Percentiles rank a stretch among this genome's conserved stretches.
These are phyloP conservation scores for Ladona fulva DNA, from an alignment of 1,140 invertebrate genomes.

Conservation along the genomic window DNA sequence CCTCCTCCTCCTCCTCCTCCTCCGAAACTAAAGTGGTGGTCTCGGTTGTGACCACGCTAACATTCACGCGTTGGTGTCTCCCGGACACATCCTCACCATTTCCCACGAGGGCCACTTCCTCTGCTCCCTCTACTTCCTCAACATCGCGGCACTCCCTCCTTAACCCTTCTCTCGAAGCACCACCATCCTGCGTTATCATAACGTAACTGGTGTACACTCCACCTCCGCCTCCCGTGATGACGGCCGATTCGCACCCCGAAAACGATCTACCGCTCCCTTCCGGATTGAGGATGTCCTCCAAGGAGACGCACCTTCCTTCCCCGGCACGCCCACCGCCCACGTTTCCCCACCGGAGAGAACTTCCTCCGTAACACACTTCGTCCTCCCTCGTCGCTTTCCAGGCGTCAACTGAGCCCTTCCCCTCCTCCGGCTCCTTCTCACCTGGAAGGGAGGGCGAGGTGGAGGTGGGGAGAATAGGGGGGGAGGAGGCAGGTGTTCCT, in stretches of 20 bases:
- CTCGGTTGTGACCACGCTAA: background rate
- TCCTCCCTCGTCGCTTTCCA: background rate
- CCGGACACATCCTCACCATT: background rate
- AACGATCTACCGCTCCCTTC: background rate
- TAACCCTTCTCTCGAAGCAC: background rate
- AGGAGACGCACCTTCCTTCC: background rate
- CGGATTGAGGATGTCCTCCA: background rate
- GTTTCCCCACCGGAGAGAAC: background rate
- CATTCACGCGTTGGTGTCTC: conserved; percentile 7
- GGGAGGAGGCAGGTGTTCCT: conserved; percentile 9
- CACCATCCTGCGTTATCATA: conserved; percentile 18
- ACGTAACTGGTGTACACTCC: conserved; percentile 32
- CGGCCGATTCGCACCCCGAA: conserved; percentile 17
- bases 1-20: background rate
- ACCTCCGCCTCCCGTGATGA: conserved; percentile 29
- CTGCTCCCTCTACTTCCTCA: conserved; percentile 20
- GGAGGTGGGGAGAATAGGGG: no score
- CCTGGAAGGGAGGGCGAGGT: background rate
- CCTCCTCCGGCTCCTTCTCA: background rate
- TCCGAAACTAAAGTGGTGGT: background rate
- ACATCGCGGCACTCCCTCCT: conserved; percentile 18
- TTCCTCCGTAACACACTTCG: background rate
- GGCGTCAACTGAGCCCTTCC: background rate
- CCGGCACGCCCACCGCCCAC: background rate
- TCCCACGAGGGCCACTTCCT: conserved; percentile 23